Percentiles rank a stretch among this genome's conserved stretches.
Conservation (phyloP, 2,797 vertebrate species). For the Poecilia gillii region DNA sequence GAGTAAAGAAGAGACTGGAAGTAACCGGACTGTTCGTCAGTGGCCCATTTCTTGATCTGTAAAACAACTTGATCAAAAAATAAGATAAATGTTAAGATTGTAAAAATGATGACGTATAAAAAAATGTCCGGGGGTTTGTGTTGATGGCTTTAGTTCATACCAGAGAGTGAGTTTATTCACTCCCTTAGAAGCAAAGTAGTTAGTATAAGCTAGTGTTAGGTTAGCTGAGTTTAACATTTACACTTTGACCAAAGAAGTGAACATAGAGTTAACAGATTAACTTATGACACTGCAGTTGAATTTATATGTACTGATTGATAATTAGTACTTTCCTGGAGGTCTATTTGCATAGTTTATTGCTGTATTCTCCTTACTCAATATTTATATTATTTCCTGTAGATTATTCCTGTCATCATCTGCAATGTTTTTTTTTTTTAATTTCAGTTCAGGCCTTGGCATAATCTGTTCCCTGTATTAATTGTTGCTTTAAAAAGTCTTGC, state of each 20-base stretch:
- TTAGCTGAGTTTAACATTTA: too few species aligned
- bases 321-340: background rate
- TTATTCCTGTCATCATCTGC: background rate
- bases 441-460: background rate
- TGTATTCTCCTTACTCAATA: background rate
- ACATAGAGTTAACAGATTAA: too few species aligned
- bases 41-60: background rate
- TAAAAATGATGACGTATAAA: background rate
- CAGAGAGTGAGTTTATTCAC: background rate
- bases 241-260: too few species aligned
- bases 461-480: background rate
- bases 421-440: too few species aligned
- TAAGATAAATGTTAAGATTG: background rate
- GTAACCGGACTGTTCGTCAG: background rate
- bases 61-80: background rate
- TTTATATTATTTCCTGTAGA: background rate
- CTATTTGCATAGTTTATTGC: background rate
- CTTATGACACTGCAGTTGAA: background rate
- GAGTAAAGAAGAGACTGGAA: background rate
- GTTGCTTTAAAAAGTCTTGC: background rate
- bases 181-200: too few species aligned
- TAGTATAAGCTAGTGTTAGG: too few species aligned
- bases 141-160: background rate
- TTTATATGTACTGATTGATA: background rate
- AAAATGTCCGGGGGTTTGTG: background rate